Conservation (phyloP, 2,797 vertebrate genomes). For the Clarias fuscus region DNA sequence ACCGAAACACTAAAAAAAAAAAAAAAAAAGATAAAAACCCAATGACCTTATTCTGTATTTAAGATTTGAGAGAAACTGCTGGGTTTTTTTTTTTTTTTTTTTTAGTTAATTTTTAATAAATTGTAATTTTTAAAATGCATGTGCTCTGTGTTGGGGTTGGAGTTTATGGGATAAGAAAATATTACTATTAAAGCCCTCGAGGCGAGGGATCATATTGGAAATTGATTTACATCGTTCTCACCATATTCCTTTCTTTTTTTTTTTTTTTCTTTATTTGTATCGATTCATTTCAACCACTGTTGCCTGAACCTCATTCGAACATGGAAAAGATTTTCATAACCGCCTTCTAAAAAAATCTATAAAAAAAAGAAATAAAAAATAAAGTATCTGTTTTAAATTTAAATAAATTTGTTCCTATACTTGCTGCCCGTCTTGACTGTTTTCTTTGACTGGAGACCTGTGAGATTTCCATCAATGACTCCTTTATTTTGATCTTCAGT, state of each 20-base stretch:
- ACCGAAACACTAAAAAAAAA: constrained; percentile 77
- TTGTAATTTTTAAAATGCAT: constrained; percentile 87
- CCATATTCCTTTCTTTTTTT: constrained; percentile 74
- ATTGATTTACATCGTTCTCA: constrained; percentile 81
- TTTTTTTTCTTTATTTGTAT: constrained; percentile 74
- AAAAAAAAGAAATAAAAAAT: constrained; percentile 83
- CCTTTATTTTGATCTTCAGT: not conserved
- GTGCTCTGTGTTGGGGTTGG: constrained; percentile 79
- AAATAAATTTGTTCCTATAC: constrained; percentile 99
- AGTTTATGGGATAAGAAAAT: constrained; percentile 66
- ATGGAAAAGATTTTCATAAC: constrained; percentile 97
- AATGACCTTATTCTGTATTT: constrained; percentile 77
- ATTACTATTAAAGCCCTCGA: constrained; percentile 67
- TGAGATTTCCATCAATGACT: not conserved
- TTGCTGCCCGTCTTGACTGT: constrained; percentile 69
- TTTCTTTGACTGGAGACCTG: constrained; percentile 51
- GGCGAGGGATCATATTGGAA: constrained; percentile 69
- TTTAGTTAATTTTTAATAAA: constrained; percentile 67
- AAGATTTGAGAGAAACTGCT: constrained; percentile 78
- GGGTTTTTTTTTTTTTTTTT: constrained; percentile 72
- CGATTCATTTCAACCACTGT: constrained; percentile 84
- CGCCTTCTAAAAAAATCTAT: constrained; percentile 89
- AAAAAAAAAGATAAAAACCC: constrained; percentile 68
- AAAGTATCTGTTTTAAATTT: constrained; percentile 98
- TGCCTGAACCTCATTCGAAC: constrained; percentile 87